Evolutionary conservation across 2,888 invertebrate species (phyloP).

Genomic region (Drosophila villosipedis): DNA sequence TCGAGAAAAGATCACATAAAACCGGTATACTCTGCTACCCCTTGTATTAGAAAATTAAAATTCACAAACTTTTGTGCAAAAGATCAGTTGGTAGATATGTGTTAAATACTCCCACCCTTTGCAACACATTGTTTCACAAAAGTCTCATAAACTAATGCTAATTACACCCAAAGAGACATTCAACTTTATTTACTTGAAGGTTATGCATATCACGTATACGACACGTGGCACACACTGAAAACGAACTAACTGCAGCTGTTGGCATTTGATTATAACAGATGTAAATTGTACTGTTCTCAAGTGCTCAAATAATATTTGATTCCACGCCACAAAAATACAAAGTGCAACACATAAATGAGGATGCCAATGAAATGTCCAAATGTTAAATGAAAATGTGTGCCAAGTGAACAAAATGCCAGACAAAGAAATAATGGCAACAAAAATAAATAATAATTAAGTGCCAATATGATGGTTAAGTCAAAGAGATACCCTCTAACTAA

Average conservation of each 20-base stretch:
- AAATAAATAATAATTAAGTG: neutral
- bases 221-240: conserved; percentile 22
- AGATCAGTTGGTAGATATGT: neutral
- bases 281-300: conserved; percentile 51
- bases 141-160: conserved; percentile 22
- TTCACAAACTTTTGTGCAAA: neutral
- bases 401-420: conserved; percentile 62
- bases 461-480: conserved; percentile 3
- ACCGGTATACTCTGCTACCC: neutral
- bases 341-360: conserved; percentile 22
- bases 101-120: neutral
- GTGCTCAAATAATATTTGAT: conserved; percentile 31
- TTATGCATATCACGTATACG: conserved; percentile 49
- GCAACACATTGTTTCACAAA: conserved; percentile 1
- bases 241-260: conserved; percentile 29
- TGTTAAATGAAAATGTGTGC: conserved; percentile 59
- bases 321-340: conserved; percentile 37
- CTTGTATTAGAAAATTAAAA: neutral
- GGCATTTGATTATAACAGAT: conserved; percentile 42
- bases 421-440: conserved; percentile 20
- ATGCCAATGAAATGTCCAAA: conserved; percentile 67
- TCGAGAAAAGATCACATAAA: neutral
- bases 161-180: conserved; percentile 29
- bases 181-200: conserved; percentile 23
- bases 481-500: conserved; percentile 4